A percentile compares a stretch with the other conserved stretches of the same genome.
Evolutionary conservation across 1,140 invertebrate species (phyloP).

Genomic region (Cydia strobilella): DNA sequence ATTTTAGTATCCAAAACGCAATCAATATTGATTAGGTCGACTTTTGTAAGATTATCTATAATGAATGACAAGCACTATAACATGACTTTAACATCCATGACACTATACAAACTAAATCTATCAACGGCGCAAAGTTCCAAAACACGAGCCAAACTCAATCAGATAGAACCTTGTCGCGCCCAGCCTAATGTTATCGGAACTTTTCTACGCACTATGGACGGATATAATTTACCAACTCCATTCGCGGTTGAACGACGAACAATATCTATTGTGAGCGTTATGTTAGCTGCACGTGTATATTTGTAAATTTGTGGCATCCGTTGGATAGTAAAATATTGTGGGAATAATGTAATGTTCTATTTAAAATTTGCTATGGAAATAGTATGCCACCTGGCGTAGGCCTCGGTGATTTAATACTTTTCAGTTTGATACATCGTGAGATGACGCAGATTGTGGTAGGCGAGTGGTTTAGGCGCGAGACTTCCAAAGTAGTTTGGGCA

Average conservation of each 20-base stretch:
- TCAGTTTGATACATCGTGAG: too few species aligned
- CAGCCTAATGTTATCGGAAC: background rate
- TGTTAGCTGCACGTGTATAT: background rate
- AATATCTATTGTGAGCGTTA: background rate
- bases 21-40: too few species aligned
- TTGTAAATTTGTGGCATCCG: background rate
- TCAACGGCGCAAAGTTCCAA: background rate
- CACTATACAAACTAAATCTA: background rate
- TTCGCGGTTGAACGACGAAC: background rate
- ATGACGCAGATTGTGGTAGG: too few species aligned
- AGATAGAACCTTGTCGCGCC: background rate
- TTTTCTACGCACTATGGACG: constrained; percentile 1
- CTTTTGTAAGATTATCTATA: background rate
- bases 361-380: constrained; percentile 11
- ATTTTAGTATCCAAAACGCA: too few species aligned
- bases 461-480: too few species aligned
- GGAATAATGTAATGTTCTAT: background rate
- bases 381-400: background rate
- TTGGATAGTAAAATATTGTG: constrained; percentile 5
- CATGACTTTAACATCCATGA: background rate
- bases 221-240: background rate
- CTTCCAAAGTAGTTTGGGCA: too few species aligned
- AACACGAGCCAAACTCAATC: background rate
- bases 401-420: too few species aligned
- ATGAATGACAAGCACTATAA: constrained; percentile 7